Conservation (phyloP, 2,888 invertebrate genomes). For the Dryocosmus kuriphilus region DNA sequence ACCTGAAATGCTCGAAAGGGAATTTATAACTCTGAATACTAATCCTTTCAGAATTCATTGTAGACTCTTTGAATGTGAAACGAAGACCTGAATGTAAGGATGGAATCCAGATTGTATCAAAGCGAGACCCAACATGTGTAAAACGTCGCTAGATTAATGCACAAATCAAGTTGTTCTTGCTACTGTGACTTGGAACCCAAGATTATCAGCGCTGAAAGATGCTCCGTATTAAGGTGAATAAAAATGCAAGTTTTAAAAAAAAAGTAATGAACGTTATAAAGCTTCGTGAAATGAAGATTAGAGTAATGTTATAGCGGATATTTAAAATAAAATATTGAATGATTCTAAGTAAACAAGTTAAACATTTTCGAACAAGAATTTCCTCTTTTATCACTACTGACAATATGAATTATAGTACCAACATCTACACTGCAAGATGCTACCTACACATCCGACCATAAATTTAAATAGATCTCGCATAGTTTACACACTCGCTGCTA, state of each 20-base stretch:
- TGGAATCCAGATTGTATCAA: not conserved
- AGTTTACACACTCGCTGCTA: conserved; percentile 11
- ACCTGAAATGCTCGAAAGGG: not conserved
- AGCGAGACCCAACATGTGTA: conserved; percentile 11
- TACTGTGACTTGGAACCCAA: not conserved
- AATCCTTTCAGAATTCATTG: not conserved
- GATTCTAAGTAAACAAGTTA: not conserved
- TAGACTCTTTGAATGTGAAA: not conserved
- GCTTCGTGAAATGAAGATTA: not conserved
- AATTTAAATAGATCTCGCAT: conserved; percentile 21
- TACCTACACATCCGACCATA: conserved; percentile 12
- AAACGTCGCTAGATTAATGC: not conserved
- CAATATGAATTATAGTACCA: conserved; percentile 20
- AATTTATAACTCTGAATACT: not conserved
- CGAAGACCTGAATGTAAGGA: not conserved
- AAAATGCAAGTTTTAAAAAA: not conserved
- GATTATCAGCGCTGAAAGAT: conserved; percentile 6
- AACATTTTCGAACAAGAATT: not conserved
- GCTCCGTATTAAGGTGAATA: not conserved
- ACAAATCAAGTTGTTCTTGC: conserved; percentile 1
- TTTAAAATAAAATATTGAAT: conserved; percentile 3
- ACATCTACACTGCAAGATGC: conserved; percentile 16
- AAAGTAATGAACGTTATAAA: not conserved
- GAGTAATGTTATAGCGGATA: not conserved
- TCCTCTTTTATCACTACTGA: conserved; percentile 2